Evolutionary conservation across 1,140 invertebrate genomes (phyloP).

Genomic region (Drosophila sucinea): DNA sequence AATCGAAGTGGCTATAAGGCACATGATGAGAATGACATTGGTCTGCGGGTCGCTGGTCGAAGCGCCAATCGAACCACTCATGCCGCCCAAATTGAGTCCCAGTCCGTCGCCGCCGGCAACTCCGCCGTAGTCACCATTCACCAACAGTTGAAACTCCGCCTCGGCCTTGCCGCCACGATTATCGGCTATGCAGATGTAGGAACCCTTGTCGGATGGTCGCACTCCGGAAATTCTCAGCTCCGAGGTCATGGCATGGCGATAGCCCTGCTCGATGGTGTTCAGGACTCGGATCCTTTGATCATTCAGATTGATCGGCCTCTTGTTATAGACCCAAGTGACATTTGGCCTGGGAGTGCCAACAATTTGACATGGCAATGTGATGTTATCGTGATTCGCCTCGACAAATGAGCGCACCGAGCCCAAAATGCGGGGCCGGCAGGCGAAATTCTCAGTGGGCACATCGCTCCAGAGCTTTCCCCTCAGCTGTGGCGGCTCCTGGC

Average conservation of each 20-base stretch:
- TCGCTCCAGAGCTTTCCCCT: conserved; percentile 89
- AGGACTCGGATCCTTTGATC: conserved; percentile 84
- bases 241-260: conserved; percentile 58
- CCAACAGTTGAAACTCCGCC: conserved; percentile 86
- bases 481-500: conserved; percentile 87
- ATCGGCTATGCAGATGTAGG: conserved; percentile 93
- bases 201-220: conserved; percentile 90
- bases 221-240: conserved; percentile 90
- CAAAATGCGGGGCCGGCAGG: conserved; percentile 91
- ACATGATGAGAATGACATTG: conserved; percentile 84
- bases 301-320: conserved; percentile 84
- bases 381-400: conserved; percentile 86
- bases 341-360: conserved; percentile 90
- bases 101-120: conserved; percentile 80
- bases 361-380: conserved; percentile 91
- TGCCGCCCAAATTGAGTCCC: conserved; percentile 30
- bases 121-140: conserved; percentile 85
- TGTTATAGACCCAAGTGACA: conserved; percentile 89
- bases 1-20: conserved; percentile 85
- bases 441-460: conserved; percentile 89
- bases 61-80: conserved; percentile 68
- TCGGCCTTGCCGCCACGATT: conserved; percentile 92
- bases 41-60: conserved; percentile 68
- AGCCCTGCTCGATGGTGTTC: conserved; percentile 57
- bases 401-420: conserved; percentile 85